Percentiles rank a stretch among this genome's conserved stretches.
Conservation (phyloP, 2,888 invertebrate species). For the Caenorhabditis panamensis region DNA sequence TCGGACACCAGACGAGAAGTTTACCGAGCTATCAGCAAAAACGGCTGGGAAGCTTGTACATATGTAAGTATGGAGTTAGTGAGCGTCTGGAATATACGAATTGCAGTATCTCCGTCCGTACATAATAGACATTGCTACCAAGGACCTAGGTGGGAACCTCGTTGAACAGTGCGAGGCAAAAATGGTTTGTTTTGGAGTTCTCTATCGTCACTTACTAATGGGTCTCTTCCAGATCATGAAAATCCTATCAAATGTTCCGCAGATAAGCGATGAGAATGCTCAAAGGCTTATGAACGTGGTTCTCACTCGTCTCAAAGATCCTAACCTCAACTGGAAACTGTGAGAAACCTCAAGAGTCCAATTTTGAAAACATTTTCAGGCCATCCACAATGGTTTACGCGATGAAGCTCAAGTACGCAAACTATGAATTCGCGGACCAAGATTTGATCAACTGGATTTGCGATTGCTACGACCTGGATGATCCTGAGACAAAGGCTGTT, state of each 20-base stretch:
- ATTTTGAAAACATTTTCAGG: conserved; percentile 2
- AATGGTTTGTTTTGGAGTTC: too few relatives aligned
- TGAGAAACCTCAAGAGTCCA: background rate
- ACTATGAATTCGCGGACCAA: background rate
- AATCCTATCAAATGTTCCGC: conserved; percentile 18
- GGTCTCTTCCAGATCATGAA: conserved; percentile 50
- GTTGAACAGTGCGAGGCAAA: conserved; percentile 46
- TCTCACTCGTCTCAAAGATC: conserved; percentile 21
- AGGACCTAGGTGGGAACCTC: conserved; percentile 19
- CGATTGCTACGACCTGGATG: conserved; percentile 47
- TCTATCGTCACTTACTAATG: too few relatives aligned
- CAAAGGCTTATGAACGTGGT: conserved; percentile 4
- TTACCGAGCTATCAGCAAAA: conserved; percentile 43
- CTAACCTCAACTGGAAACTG: conserved; percentile 39
- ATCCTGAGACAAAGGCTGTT: conserved; percentile 42
- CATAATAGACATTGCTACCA: conserved; percentile 27
- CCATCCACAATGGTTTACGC: conserved; percentile 47
- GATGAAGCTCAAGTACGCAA: conserved; percentile 27
- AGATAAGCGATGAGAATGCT: conserved; percentile 25
- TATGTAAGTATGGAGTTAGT: too few relatives aligned
- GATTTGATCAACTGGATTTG: conserved; percentile 46
- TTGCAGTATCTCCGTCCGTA: conserved; percentile 48
- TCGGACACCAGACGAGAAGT: conserved; percentile 43
- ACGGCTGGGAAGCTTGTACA: conserved; percentile 44
- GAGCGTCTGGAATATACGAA: too few relatives aligned